Evolutionary conservation across 2,888 invertebrate species (phyloP).

Genomic region (Achlya flavicornis): DNA sequence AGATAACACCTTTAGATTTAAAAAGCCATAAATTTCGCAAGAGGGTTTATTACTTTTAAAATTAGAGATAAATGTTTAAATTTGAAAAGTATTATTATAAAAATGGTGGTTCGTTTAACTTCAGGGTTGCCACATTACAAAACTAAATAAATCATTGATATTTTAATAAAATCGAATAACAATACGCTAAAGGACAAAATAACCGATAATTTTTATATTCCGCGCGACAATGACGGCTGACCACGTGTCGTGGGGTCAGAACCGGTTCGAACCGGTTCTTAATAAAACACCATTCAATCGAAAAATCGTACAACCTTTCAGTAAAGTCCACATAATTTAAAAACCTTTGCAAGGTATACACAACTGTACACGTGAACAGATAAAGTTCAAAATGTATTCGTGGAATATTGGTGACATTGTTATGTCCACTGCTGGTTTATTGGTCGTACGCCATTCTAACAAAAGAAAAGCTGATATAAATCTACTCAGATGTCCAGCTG

Average conservation of each 20-base stretch:
- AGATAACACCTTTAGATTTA: no score
- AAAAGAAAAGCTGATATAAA: constrained; percentile 45
- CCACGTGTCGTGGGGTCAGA: constrained; percentile 76
- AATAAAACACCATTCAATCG: constrained; percentile 78
- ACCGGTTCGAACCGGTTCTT: constrained; percentile 75
- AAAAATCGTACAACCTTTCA: constrained; percentile 56
- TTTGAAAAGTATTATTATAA: no score
- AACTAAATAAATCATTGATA: constrained; percentile 42
- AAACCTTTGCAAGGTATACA: not conserved
- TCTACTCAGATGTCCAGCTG: constrained; percentile 67
- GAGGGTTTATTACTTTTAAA: no score
- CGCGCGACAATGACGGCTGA: constrained; percentile 71
- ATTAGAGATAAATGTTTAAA: no score
- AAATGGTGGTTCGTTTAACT: not conserved
- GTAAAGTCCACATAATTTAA: not conserved
- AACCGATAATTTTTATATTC: constrained; percentile 73
- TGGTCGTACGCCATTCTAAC: constrained; percentile 1
- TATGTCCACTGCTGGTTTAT: constrained; percentile 28
- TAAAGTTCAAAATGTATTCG: constrained; percentile 9
- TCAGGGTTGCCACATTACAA: not conserved
- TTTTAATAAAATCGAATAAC: constrained; percentile 30
- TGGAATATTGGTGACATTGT: constrained; percentile 15
- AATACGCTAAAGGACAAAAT: constrained; percentile 60
- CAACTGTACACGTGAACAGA: not conserved
- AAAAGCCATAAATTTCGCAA: no score